Conservation (phyloP, 2,113 vertebrate species). For the Sturnira hondurensis region DNA sequence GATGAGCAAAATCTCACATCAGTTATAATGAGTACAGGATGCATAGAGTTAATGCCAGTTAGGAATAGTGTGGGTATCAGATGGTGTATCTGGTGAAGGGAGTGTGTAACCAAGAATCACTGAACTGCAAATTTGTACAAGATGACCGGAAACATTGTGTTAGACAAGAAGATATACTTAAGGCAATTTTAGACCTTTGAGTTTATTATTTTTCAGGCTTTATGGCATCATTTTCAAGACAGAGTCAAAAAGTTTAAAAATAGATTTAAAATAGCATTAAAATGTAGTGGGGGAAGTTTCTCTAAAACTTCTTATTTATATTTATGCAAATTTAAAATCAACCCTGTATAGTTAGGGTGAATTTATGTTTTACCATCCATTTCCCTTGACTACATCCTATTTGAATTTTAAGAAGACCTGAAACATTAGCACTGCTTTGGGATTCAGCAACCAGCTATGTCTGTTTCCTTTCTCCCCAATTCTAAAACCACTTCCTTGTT, state of each 20-base stretch:
- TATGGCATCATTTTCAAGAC: neutral
- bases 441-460: neutral
- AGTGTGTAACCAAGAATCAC: neutral
- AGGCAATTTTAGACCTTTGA: neutral
- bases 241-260: neutral
- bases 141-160: accelerated
- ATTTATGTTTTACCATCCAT: neutral
- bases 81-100: accelerated
- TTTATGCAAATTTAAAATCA: neutral
- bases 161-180: neutral
- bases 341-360: neutral
- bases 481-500: neutral
- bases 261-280: neutral
- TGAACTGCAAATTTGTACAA: neutral
- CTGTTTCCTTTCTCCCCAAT: neutral
- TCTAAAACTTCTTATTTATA: neutral
- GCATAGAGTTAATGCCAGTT: neutral
- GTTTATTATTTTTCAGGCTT: neutral
- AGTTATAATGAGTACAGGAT: neutral
- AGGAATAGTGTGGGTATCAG: neutral
- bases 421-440: accelerated
- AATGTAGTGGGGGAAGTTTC: neutral
- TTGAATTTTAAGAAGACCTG: neutral
- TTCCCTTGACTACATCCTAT: neutral
- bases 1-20: neutral